Evolutionary conservation across 2,113 vertebrate species (phyloP), one percentile per base, ranked within the genome.

Genomic region (Syrrhaptes paradoxus): DNA sequence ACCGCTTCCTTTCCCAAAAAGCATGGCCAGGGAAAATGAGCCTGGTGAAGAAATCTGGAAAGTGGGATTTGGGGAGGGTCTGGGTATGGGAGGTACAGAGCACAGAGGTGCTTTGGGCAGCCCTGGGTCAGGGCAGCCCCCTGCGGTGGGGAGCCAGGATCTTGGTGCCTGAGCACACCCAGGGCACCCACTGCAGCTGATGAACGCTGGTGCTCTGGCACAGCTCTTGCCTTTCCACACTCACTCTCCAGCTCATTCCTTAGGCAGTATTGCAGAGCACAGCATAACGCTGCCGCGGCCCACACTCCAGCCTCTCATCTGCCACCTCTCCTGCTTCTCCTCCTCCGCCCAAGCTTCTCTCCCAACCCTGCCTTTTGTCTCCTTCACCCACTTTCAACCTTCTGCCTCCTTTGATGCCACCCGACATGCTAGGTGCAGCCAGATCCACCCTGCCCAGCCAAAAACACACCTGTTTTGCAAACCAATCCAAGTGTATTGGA

Each of bases 301-400:
- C 92, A 87, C 88, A 81, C 90, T 75, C 13, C 93, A 74, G 73
- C 92, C 82, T 96, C 91, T 95, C 93, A 41, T 93, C 92, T 28
- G 31, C 79, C 79, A 93, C 87, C 90, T 95, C 82, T 97, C 87
- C 89, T 11, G 36, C 86, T 95, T 94, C 94, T 96, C 17, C 2
- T 93, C 66, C 95, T 95, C 96, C 95, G 18, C 97, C 96, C 95
- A 95, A 85, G 97, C 96, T 97, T 94, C 70, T 41, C 84, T 97
- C 92, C 94, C 95, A 96, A 26, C 95, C 95, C 96, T 95, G 73
- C 89, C 95, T 95, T 95, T 96, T 97, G 96, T 97, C 93, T 97
- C 77, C 93, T 89, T 97, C 96, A 95, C 96, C 95, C 92, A 96
- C 93, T 95, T 96, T 55, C 92, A 95, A 90, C 84, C 93, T n/a